phyloP scores from a whole-genome alignment of 2,113 vertebrate species.

The Cavia aperea region DNA sequence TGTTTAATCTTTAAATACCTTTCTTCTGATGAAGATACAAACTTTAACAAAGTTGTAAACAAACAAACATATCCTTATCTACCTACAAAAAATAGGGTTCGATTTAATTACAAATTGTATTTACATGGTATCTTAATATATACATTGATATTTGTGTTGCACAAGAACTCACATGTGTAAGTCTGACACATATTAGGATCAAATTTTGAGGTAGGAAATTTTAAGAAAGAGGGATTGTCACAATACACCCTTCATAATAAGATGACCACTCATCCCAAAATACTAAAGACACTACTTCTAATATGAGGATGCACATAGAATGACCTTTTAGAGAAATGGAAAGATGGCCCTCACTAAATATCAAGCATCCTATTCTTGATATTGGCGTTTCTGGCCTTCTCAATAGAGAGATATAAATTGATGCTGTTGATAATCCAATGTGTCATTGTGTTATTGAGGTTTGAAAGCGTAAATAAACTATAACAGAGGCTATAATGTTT shows the following conservation, averaged over 20 bases:
- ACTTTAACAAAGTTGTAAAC: background rate
- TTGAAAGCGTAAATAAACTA: background rate
- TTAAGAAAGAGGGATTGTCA: background rate
- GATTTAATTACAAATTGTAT: conserved; percentile 47
- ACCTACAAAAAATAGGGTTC: conserved; percentile 46
- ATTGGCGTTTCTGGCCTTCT: background rate
- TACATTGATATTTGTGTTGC: background rate
- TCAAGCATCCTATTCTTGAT: too few species aligned
- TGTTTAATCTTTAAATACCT: background rate
- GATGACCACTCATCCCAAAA: background rate
- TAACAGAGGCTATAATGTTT: background rate
- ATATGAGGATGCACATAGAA: background rate
- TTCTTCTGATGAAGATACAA: background rate
- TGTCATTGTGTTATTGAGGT: background rate
- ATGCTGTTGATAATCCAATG: background rate
- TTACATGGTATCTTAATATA: background rate
- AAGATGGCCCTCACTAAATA: background rate
- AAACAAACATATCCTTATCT: background rate
- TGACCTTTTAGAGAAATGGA: background rate
- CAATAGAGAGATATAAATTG: background rate
- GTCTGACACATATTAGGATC: background rate
- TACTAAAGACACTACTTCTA: accelerated
- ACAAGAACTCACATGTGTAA: background rate
- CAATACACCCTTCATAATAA: accelerated
- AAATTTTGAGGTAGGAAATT: background rate